Evolutionary conservation across 2,113 vertebrate species (phyloP), one percentile per base, ranked within the genome.

Genomic region (Salminus brasiliensis): DNA sequence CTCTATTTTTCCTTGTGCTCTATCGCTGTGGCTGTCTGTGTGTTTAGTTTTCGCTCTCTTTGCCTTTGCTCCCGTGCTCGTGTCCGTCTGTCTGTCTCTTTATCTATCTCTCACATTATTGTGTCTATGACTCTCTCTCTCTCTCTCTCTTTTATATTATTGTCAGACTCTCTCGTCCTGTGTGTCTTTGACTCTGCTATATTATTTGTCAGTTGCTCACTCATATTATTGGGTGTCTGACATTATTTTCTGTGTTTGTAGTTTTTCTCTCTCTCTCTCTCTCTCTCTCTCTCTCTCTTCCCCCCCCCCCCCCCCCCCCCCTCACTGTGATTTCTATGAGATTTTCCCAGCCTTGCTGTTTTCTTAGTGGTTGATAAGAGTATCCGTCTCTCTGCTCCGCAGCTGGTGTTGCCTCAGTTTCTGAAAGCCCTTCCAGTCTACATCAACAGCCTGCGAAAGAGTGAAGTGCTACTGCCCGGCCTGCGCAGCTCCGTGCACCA

Each of bases 391-490:
- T 55, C 25, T 71, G 36, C 43, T 15, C 47, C 55, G 57, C 39
- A 94, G 93, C 88, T 94, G 82, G 91, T 94, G 49, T 86, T 94
- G n/a, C 92, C 93, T 34, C 92, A 90, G 85, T 87, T 89, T 32
- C 90, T 94, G 66, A 91, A 92, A 79, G 87, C 86, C 0, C 87
- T 94, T 21, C 92, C 92, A 0, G 91, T 94, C 72, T 94, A 92
- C 83, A 66, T 93, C 81, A 94, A 94, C 88, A 93, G 93, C 47
- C 86, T 94, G 84, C 90, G 93, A 80, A 94, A 94, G 87, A 94
- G 93, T 1, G 92, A 92, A 43, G 93, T 94, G 43, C 85, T 94
- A 72, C 89, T 94, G 79, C 93, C 93, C 0, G 91, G 93, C 11
- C 80, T 91, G 75, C 87, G 89, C 57, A 91, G 88, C 88, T 92